phyloP scores from a whole-genome alignment of 2,888 invertebrate species.

The Euspilapteryx auroguttella region DNA sequence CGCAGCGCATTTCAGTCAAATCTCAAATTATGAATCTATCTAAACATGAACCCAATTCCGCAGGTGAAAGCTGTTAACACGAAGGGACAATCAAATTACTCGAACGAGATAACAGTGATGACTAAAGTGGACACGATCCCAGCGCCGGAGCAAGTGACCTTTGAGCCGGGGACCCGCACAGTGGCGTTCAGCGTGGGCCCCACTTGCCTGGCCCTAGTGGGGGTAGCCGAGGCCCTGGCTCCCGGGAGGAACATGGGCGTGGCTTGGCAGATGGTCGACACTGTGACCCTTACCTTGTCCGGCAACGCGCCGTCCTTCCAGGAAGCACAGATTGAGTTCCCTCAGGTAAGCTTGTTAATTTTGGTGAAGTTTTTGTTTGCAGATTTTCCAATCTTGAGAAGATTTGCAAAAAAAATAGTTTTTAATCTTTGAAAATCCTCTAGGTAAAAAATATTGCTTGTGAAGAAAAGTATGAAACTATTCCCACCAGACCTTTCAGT shows the following conservation, averaged over 20 bases:
- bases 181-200: constrained; percentile 79
- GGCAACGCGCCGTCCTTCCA: constrained; percentile 71
- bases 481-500: too few species aligned
- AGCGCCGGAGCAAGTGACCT: constrained; percentile 77
- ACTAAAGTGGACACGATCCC: constrained; percentile 86
- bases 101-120: constrained; percentile 78
- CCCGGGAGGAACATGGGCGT: constrained; percentile 32
- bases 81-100: constrained; percentile 84
- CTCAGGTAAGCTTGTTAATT: constrained; percentile 22
- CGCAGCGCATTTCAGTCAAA: too few species aligned
- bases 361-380: too few species aligned
- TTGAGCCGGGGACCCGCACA: constrained; percentile 75
- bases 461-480: too few species aligned
- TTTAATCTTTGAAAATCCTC: too few species aligned
- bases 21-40: too few species aligned
- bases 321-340: constrained; percentile 69
- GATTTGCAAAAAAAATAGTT: too few species aligned
- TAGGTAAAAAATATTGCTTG: too few species aligned
- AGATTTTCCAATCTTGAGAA: too few species aligned
- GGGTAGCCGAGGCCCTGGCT: constrained; percentile 72
- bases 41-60: too few species aligned
- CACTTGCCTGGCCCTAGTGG: constrained; percentile 77
- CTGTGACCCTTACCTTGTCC: constrained; percentile 70
- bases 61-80: constrained; percentile 85
- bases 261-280: constrained; percentile 65